phyloP scores from a whole-genome alignment of 2,888 invertebrate species.

The Mythimna lalbum region DNA sequence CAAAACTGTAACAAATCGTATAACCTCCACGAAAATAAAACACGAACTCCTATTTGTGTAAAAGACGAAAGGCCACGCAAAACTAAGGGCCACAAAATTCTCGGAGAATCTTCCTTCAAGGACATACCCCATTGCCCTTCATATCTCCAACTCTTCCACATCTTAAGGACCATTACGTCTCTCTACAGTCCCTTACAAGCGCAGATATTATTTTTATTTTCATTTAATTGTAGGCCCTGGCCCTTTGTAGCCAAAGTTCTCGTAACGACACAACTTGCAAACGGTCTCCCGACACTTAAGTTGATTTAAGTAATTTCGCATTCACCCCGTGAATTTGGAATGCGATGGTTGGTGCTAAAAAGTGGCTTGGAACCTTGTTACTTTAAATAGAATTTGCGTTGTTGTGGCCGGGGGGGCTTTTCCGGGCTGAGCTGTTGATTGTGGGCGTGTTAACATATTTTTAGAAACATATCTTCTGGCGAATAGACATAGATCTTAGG shows the following conservation, averaged over 20 bases:
- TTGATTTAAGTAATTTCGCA: slow-evolving; percentile 57
- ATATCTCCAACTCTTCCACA: slow-evolving; percentile 43
- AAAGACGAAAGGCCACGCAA: slow-evolving; percentile 24
- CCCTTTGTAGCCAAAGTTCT: slow-evolving; percentile 44
- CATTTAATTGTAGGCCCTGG: slow-evolving; percentile 46
- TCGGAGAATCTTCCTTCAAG: slow-evolving; percentile 20
- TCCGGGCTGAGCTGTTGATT: not conserved
- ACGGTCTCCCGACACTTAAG: slow-evolving; percentile 45
- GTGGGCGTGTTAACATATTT: not conserved
- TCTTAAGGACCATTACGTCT: slow-evolving; percentile 32
- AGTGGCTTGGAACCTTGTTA: slow-evolving; percentile 42
- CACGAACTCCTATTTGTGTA: slow-evolving; percentile 18
- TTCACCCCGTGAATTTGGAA: slow-evolving; percentile 50
- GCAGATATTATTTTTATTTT: slow-evolving; percentile 58
- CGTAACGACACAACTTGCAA: slow-evolving; percentile 52
- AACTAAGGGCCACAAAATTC: slow-evolving; percentile 24
- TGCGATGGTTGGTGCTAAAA: slow-evolving; percentile 39
- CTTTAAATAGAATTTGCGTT: slow-evolving; percentile 38
- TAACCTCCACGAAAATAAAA: slow-evolving; percentile 26
- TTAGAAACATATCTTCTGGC: not conserved
- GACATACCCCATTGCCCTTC: slow-evolving; percentile 22
- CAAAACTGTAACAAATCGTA: slow-evolving; percentile 21
- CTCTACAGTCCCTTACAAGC: slow-evolving; percentile 39
- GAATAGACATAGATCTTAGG: not conserved
- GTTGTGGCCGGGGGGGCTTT: not conserved